Evolutionary conservation across 2,797 vertebrate species (phyloP).

Genomic region (Betta splendens): DNA sequence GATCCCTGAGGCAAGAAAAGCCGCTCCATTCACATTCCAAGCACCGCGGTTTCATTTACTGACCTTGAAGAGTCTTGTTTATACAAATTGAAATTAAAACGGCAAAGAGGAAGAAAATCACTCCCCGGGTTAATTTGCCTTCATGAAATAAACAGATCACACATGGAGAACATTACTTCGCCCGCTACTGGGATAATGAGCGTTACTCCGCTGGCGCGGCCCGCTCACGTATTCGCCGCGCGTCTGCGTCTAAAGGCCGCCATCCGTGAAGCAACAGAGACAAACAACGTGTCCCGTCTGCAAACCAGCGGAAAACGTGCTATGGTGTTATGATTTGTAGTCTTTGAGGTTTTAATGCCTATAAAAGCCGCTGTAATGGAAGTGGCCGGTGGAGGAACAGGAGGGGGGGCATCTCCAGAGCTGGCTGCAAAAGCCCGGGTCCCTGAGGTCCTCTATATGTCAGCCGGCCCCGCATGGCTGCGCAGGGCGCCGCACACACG

Average conservation of each 20-base stretch:
- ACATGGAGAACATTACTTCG: conserved; percentile 50
- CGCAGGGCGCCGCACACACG: conserved; percentile 50
- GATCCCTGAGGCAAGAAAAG: conserved; percentile 73
- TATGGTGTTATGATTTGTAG: conserved; percentile 63
- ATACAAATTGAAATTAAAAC: conserved; percentile 75
- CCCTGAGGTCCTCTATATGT: conserved; percentile 68
- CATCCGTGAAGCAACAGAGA: conserved; percentile 42
- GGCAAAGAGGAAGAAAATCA: conserved; percentile 63
- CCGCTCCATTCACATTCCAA: conserved; percentile 70
- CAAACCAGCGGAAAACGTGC: conserved; percentile 32
- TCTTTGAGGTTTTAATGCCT: conserved; percentile 64
- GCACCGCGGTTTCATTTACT: conserved; percentile 68
- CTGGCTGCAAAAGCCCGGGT: conserved; percentile 66
- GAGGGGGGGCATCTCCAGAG: conserved; percentile 45
- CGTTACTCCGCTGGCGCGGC: conserved; percentile 42
- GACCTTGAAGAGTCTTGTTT: conserved; percentile 80
- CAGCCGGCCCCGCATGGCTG: conserved; percentile 68
- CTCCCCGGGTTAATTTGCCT: conserved; percentile 64
- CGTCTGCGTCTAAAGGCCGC: conserved; percentile 23
- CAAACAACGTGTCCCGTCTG: conserved; percentile 38
- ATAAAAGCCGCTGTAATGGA: conserved; percentile 69
- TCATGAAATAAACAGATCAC: conserved; percentile 67
- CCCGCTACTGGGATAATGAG: conserved; percentile 60
- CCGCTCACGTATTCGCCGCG: conserved; percentile 52
- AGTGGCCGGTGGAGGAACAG: conserved; percentile 17